A percentile compares a stretch with the other conserved stretches of the same genome.
Conservation (phyloP, 2,797 vertebrate genomes). For the Muscicapa comitata region DNA sequence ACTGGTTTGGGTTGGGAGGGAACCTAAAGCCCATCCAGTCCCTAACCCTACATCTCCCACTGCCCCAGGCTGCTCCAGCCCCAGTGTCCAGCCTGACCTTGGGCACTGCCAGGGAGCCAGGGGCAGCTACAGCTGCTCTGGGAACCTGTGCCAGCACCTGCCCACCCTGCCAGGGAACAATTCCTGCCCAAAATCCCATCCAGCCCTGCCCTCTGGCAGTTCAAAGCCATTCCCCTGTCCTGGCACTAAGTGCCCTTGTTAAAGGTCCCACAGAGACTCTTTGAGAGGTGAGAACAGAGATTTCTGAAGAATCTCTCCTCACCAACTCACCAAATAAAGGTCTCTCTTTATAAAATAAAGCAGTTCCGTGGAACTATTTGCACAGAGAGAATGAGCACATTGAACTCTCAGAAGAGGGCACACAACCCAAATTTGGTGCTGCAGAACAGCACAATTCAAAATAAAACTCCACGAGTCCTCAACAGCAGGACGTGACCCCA, state of each 20-base stretch:
- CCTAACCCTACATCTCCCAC: not conserved
- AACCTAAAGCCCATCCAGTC: accelerated
- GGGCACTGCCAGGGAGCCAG: not conserved
- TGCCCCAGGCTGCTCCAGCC: not conserved
- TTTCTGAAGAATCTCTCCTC: not conserved
- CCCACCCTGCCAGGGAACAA: not conserved
- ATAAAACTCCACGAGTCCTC: not conserved
- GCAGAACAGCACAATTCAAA: not conserved
- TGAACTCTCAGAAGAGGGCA: not conserved
- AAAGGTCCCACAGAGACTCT: not conserved
- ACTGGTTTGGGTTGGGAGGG: not conserved
- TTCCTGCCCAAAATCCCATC: not conserved
- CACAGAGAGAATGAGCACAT: not conserved
- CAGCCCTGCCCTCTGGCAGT: not conserved
- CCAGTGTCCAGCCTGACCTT: not conserved
- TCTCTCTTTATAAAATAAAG: not conserved
- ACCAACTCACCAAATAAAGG: not conserved
- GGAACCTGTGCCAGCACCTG: not conserved
- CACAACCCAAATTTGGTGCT: not conserved
- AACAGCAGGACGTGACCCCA: not conserved
- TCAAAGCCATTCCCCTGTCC: not conserved
- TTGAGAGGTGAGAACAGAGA: not conserved
- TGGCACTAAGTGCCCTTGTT: not conserved
- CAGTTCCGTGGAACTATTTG: not conserved
- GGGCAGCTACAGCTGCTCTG: too few relatives aligned